These are phyloP conservation scores for Montipora cactus DNA, from an alignment of 64 coral and sea anemone species.

Conservation along the genomic window DNA sequence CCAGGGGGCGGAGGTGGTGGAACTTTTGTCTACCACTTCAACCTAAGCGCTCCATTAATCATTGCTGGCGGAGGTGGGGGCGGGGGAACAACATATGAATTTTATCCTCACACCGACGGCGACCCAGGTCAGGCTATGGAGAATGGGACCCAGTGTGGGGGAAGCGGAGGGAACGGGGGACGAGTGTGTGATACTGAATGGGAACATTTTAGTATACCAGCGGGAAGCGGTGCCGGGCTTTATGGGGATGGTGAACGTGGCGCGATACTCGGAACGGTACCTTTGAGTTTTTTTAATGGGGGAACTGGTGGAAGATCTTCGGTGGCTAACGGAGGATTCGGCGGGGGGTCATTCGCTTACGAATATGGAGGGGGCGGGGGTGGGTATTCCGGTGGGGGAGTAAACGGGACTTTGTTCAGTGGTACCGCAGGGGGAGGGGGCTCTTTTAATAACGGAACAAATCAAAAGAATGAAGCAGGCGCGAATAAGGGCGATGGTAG, in stretches of 20 bases:
- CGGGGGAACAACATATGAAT: not conserved
- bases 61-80: conserved; percentile 82
- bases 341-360: conserved; percentile 54
- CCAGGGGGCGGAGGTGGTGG: conserved; percentile 77
- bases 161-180: conserved; percentile 42
- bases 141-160: conserved; percentile 57
- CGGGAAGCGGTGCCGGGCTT: conserved; percentile 26
- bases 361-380: conserved; percentile 61
- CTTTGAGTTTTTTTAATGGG: conserved; percentile 40
- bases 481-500: conserved; percentile 74
- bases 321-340: conserved; percentile 37
- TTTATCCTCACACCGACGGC: conserved; percentile 45
- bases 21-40: conserved; percentile 33
- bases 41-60: conserved; percentile 54
- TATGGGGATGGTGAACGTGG: not conserved
- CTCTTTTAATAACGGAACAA: conserved; percentile 64
- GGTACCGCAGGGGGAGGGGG: conserved; percentile 81
- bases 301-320: not conserved
- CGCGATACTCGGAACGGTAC: not conserved
- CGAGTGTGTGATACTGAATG: not conserved
- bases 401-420: not conserved
- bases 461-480: conserved; percentile 60
- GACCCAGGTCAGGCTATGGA: conserved; percentile 58
- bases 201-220: not conserved
- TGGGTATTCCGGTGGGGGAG: conserved; percentile 65